phyloP scores from a whole-genome alignment of 2,888 invertebrate species.

The Plagodis pulveraria region DNA sequence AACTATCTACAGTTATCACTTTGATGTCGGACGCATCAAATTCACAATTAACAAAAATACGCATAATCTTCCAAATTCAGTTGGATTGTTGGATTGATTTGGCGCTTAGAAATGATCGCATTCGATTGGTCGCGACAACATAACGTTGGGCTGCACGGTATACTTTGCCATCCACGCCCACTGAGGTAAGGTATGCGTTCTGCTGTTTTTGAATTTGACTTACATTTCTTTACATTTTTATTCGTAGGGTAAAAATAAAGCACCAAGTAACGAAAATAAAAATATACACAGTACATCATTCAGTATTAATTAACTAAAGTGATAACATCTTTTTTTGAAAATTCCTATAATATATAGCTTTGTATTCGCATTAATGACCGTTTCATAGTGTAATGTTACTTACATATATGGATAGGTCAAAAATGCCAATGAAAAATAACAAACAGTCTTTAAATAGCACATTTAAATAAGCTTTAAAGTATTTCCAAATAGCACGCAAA shows the following conservation, averaged over 20 bases:
- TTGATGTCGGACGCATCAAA: too few species aligned
- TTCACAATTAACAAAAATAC: too few species aligned
- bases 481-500: slow-evolving; percentile 20
- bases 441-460: slow-evolving; percentile 12
- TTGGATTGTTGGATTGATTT: too few species aligned
- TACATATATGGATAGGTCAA: not conserved
- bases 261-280: not conserved
- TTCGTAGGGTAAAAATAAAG: not conserved
- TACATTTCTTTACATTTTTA: too few species aligned
- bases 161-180: too few species aligned
- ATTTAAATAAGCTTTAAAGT: slow-evolving; percentile 10
- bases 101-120: too few species aligned
- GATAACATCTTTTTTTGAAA: not conserved
- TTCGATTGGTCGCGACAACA: too few species aligned
- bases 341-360: not conserved
- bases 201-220: too few species aligned
- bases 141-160: too few species aligned
- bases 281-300: not conserved
- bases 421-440: slow-evolving; percentile 1
- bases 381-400: not conserved
- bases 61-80: too few species aligned
- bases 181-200: too few species aligned
- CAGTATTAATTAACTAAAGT: not conserved
- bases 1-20: too few species aligned
- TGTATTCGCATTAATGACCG: not conserved